Conservation (phyloP, 2,113 vertebrate species). For the Corythoichthys intestinalis region DNA sequence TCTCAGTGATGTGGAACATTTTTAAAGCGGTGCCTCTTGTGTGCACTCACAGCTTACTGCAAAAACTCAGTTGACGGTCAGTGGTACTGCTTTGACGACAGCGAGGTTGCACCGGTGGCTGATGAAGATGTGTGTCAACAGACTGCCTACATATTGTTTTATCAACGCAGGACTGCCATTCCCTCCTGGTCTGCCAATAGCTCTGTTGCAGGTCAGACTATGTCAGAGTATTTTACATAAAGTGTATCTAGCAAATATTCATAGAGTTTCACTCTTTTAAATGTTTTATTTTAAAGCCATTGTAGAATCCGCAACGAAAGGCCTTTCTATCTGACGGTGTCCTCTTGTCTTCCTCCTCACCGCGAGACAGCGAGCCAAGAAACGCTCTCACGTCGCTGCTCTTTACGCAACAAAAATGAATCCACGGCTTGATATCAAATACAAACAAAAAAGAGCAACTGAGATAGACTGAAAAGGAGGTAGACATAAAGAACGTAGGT, state of each 20-base stretch:
- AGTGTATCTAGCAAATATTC: neutral
- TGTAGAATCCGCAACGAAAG: no score
- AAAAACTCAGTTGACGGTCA: conserved; percentile 97
- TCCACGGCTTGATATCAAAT: no score
- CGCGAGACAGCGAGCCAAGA: no score
- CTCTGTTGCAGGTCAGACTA: conserved; percentile 86
- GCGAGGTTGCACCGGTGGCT: conserved; percentile 85
- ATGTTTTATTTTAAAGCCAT: no score
- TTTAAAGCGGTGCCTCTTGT: neutral
- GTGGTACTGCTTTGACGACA: conserved; percentile 99
- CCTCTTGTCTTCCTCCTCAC: no score
- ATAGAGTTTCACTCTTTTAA: no score
- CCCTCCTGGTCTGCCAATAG: conserved; percentile 98
- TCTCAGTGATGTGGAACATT: neutral
- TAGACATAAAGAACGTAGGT: no score
- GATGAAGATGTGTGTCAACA: conserved; percentile 93
- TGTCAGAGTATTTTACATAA: neutral
- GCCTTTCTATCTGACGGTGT: no score
- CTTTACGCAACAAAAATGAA: no score
- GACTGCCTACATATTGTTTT: conserved; percentile 94
- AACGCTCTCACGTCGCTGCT: no score
- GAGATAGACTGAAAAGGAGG: no score
- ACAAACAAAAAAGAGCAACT: no score
- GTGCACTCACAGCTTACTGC: conserved; percentile 52
- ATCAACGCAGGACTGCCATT: conserved; percentile 90